These are phyloP conservation scores for Ctenoplectra terminalis DNA, from an alignment of 1,140 invertebrate genomes.

Conservation along the genomic window DNA sequence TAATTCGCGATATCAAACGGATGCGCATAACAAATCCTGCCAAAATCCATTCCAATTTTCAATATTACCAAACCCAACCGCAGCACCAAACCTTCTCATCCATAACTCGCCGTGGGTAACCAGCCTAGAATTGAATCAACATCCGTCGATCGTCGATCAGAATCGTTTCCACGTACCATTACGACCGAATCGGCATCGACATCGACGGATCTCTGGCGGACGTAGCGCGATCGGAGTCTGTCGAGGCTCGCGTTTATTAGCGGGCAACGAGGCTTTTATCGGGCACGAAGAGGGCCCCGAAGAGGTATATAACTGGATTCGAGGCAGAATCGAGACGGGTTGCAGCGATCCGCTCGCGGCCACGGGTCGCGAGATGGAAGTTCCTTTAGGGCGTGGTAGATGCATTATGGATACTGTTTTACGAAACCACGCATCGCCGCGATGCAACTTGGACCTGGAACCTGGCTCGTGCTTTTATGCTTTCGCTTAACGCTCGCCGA, in stretches of 20 bases:
- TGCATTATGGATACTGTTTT: slow-evolving; percentile 64
- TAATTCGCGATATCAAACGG: no score
- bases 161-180: slow-evolving; percentile 36
- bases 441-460: slow-evolving; percentile 16
- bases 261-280: slow-evolving; percentile 28
- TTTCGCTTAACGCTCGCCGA: slow-evolving; percentile 1
- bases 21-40: no score
- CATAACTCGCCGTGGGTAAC: not conserved
- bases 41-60: no score
- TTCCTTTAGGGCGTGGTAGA: slow-evolving; percentile 60
- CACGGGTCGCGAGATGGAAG: slow-evolving; percentile 37
- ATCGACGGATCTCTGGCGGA: slow-evolving; percentile 7
- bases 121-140: slow-evolving; percentile 4
- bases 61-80: no score
- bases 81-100: no score
- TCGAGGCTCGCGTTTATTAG: slow-evolving; percentile 12
- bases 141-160: slow-evolving; percentile 3
- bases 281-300: not conserved
- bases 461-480: not conserved
- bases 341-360: not conserved
- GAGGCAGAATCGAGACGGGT: slow-evolving; percentile 6
- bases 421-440: slow-evolving; percentile 23
- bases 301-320: slow-evolving; percentile 10
- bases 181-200: not conserved
- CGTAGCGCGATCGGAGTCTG: not conserved